Evolutionary conservation across 2,888 invertebrate species (phyloP).

Genomic region (Campoletis raptor): DNA sequence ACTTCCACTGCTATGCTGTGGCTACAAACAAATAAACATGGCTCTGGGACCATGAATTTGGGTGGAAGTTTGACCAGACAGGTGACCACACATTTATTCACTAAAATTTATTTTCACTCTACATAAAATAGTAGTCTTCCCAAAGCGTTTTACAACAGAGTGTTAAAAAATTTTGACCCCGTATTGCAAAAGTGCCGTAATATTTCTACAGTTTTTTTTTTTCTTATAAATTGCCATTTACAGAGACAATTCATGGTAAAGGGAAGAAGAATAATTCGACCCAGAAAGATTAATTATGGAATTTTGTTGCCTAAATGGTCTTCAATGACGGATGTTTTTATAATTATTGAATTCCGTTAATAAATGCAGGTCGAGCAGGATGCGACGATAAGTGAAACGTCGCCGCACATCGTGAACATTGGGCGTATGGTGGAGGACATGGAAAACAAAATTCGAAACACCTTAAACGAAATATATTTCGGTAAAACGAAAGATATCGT

Average conservation of each 20-base stretch:
- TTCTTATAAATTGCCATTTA: background rate
- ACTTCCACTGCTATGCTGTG: slow-evolving; percentile 99
- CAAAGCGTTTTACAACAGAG: background rate
- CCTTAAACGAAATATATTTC: slow-evolving; percentile 99
- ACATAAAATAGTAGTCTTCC: too few species aligned
- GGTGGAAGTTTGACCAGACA: slow-evolving; percentile 99
- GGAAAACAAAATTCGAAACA: slow-evolving; percentile 99
- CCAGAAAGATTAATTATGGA: background rate
- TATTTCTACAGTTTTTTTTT: too few species aligned
- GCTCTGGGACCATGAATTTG: slow-evolving; percentile 99
- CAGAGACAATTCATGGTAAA: background rate
- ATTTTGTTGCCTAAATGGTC: background rate
- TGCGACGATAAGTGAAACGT: slow-evolving; percentile 94
- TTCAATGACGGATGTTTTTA: background rate
- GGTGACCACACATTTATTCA: slow-evolving; percentile 85
- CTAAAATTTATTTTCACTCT: background rate
- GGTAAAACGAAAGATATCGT: slow-evolving; percentile 99
- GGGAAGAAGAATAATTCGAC: background rate
- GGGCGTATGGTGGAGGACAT: slow-evolving; percentile 99
- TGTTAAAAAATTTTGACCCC: too few species aligned
- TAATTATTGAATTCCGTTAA: background rate
- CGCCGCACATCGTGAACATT: slow-evolving; percentile 99
- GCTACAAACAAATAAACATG: slow-evolving; percentile 98
- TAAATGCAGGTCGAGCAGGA: slow-evolving; percentile 94
- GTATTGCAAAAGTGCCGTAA: too few species aligned